Percentiles rank a stretch among this genome's conserved stretches.
These are phyloP conservation scores for Halcyon badia DNA, from an alignment of 2,797 vertebrate genomes.

Conservation along the genomic window DNA sequence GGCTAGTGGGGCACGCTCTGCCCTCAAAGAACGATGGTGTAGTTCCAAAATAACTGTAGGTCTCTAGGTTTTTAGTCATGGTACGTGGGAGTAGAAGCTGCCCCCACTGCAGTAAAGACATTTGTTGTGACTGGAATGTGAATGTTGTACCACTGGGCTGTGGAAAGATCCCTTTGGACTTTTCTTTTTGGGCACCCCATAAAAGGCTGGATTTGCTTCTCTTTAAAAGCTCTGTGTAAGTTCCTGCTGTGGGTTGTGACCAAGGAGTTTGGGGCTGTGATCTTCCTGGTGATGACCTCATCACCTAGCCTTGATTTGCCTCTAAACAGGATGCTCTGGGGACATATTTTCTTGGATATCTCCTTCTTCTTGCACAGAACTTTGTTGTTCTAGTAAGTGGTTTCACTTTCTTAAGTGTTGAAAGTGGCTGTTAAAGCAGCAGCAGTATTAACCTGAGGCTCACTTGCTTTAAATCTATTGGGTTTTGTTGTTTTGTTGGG, in stretches of 20 bases:
- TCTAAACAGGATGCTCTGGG: neutral
- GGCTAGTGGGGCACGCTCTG: neutral
- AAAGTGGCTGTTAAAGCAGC: neutral
- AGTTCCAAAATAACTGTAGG: neutral
- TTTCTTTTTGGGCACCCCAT: neutral
- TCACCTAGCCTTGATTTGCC: neutral
- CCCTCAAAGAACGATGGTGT: neutral
- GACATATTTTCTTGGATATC: neutral
- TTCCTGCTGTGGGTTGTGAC: neutral
- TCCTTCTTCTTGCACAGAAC: neutral
- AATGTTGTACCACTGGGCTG: neutral
- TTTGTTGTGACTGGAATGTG: neutral
- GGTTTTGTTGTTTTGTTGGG: neutral
- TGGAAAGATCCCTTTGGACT: neutral
- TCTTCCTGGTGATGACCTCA: neutral
- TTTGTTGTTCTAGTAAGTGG: neutral
- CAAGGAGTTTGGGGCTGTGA: neutral
- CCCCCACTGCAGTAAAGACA: neutral
- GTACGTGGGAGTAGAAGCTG: neutral
- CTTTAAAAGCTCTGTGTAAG: neutral
- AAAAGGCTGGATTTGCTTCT: slow-evolving; percentile 14
- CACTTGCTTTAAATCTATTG: neutral
- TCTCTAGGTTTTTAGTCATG: neutral
- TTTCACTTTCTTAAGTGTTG: slow-evolving; percentile 8
- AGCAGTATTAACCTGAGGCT: neutral